Evolutionary conservation across 1,140 invertebrate genomes (phyloP).

Genomic region (Calycopis cecrops): DNA sequence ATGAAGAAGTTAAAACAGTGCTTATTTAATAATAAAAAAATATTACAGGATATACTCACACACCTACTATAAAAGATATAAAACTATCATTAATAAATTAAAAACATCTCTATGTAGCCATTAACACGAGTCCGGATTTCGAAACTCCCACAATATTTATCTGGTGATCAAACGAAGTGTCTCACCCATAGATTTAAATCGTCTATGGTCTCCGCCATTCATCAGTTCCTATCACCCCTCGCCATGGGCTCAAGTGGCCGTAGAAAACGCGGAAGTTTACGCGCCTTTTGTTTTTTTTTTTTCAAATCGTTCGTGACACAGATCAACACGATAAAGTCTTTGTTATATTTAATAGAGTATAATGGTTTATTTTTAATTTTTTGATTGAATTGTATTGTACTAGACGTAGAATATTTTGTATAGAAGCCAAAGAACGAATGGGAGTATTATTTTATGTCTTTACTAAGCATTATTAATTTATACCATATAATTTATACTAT

Average conservation of each 20-base stretch:
- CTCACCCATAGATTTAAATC: too few relatives aligned
- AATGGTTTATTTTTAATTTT: background rate
- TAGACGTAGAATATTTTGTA: background rate
- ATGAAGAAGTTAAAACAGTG: too few relatives aligned
- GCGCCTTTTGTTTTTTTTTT: constrained; percentile 2
- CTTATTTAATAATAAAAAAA: too few relatives aligned
- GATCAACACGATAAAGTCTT: background rate
- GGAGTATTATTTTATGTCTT: background rate
- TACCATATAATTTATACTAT: too few relatives aligned
- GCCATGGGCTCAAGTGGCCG: constrained; percentile 44
- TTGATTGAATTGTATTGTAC: background rate
- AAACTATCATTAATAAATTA: too few relatives aligned
- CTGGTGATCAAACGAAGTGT: constrained; percentile 55
- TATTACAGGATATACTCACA: too few relatives aligned
- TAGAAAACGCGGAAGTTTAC: constrained; percentile 41
- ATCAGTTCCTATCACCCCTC: constrained; percentile 40
- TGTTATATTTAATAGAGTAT: background rate
- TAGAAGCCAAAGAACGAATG: too few relatives aligned
- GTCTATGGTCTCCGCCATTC: too few relatives aligned
- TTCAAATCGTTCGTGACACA: background rate
- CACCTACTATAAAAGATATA: too few relatives aligned
- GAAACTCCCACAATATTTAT: constrained; percentile 52
- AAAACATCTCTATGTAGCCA: too few relatives aligned
- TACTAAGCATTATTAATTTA: background rate
- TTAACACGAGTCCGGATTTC: constrained; percentile 34